A percentile compares a stretch with the other conserved stretches of the same genome.
Evolutionary conservation across 2,888 invertebrate genomes (phyloP).

Genomic region (Stenoptilia bipunctidactyla): DNA sequence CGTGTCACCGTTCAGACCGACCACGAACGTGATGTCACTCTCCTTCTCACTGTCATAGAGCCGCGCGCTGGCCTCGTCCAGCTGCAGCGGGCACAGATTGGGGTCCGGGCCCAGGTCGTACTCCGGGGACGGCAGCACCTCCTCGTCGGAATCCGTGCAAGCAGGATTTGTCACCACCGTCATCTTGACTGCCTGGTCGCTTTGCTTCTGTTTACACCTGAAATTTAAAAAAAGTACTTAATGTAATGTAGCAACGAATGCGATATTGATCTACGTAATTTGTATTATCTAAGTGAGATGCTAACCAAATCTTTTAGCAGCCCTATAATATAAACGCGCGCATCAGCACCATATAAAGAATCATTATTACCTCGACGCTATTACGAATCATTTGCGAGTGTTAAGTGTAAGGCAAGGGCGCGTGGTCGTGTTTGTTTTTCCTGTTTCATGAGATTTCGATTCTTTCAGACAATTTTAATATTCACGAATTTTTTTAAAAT

Average conservation of each 20-base stretch:
- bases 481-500: no score
- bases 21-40: constrained; percentile 74
- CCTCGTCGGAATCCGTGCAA: constrained; percentile 37
- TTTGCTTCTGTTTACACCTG: constrained; percentile 30
- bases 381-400: constrained; percentile 41
- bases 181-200: constrained; percentile 42
- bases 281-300: constrained; percentile 15
- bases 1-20: constrained; percentile 73
- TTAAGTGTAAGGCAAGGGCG: constrained; percentile 52
- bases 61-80: constrained; percentile 31
- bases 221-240: constrained; percentile 19
- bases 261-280: background rate
- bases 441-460: background rate
- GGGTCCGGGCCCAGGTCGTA: constrained; percentile 20
- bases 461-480: no score
- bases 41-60: constrained; percentile 67
- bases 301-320: constrained; percentile 43
- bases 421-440: constrained; percentile 4
- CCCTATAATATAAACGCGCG: constrained; percentile 41
- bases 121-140: constrained; percentile 27
- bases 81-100: constrained; percentile 10
- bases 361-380: constrained; percentile 51
- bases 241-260: no score
- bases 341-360: constrained; percentile 52
- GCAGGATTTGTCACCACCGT: constrained; percentile 62